Base-by-base conservation (phyloP, 2,888 invertebrate genomes). In the Acrocera orbiculus region DNA sequence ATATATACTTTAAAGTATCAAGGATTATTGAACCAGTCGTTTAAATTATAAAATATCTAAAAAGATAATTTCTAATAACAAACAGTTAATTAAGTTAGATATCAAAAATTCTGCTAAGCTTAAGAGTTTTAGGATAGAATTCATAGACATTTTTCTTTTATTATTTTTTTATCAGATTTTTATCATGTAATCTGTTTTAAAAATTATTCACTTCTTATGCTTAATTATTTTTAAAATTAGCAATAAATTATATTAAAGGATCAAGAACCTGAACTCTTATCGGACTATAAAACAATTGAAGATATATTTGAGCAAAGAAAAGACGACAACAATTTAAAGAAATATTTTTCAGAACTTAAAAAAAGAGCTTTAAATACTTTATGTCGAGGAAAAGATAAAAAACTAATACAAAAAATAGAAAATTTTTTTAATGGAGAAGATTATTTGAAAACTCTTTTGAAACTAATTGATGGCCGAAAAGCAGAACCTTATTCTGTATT, bases 401-500 rank as follows among this genome's bases (percentile, higher is more conserved):
- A 24, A 4, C 40, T 47, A 16, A 35, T 42, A 4, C 13, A 38
- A 15, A 43, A 42, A 16, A 17, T 53, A 14, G 32, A 43, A 27
- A 35, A 31, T 0, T 46, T 48, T 13, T 46, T 53, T 10, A 34
- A 30, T 5, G 36, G 36, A 2, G 44, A 44, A n/a, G 34, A 41
- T 3, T 46, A 49, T 35, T 47, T 48, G 17, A 40, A 49, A 11
- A 28, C 48, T 16, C 36, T 53, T 15, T 27, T 44, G 9, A 36
- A 43, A 4, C 25, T 47, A 16, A 37, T 51, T 14, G 39, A 42
- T 31, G 46, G 48, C 1, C 23, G 32, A 3, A 42, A 41, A 13
- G 49, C 51, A 10, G 56, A 56, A 23, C 56, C 56, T 2, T 56
- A 48, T 43, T 47, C 54, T 2, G 52, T 54, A 10, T 38, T 58